phyloP scores from a whole-genome alignment of 2,113 vertebrate genomes.

The Megaleporinus macrocephalus region DNA sequence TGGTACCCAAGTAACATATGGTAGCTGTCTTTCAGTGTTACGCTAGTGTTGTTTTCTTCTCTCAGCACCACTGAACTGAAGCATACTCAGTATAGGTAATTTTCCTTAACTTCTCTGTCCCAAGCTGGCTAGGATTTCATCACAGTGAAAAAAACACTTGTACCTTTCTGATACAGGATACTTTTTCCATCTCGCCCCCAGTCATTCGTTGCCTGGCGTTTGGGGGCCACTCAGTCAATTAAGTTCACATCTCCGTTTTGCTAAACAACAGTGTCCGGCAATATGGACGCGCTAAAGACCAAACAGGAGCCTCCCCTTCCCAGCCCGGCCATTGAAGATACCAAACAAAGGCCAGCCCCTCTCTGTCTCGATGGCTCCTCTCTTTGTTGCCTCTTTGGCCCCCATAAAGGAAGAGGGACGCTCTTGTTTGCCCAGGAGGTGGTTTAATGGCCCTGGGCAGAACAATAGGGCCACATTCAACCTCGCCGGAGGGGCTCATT shows the following conservation, averaged over 20 bases:
- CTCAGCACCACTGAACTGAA: not conserved
- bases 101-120: constrained; percentile 61
- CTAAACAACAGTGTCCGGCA: constrained; percentile 89
- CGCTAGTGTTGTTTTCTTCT: not conserved
- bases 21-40: not conserved
- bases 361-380: constrained; percentile 90
- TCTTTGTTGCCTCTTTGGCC: constrained; percentile 87
- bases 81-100: constrained; percentile 30
- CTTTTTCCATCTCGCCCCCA: constrained; percentile 66
- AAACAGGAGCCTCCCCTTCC: constrained; percentile 91
- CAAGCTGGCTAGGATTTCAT: constrained; percentile 57
- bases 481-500: constrained; percentile 87
- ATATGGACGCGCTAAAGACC: constrained; percentile 90
- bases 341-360: constrained; percentile 90
- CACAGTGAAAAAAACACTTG: constrained; percentile 45
- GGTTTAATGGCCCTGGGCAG: constrained; percentile 89
- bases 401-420: constrained; percentile 93
- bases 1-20: not conserved
- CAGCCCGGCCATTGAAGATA: constrained; percentile 88
- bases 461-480: constrained; percentile 95
- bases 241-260: constrained; percentile 98
- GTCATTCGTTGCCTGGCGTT: constrained; percentile 70
- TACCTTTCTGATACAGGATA: constrained; percentile 69
- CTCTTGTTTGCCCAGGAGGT: constrained; percentile 97
- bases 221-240: constrained; percentile 93